Conservation (phyloP, 2,888 invertebrate species). For the Muscina levida region DNA sequence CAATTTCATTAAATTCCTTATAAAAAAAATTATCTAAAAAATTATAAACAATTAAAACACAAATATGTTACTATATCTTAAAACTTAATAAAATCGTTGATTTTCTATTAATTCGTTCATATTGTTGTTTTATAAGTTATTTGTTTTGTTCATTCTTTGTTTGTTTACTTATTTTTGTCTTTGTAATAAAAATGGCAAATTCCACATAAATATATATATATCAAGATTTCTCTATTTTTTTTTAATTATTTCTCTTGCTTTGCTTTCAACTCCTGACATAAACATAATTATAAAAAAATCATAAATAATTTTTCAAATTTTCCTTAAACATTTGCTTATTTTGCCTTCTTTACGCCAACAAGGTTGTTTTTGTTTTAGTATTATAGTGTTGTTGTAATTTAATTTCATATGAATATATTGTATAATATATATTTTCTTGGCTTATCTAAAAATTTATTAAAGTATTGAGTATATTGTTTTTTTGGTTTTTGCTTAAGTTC, state of each 20-base stretch:
- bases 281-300: neutral
- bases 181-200: constrained; percentile 36
- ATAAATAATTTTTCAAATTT: neutral
- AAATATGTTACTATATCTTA: constrained; percentile 36
- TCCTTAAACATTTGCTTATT: neutral
- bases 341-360: too few relatives aligned
- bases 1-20: constrained; percentile 14
- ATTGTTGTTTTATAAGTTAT: constrained; percentile 10
- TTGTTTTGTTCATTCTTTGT: neutral
- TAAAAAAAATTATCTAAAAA: constrained; percentile 57
- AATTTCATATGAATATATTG: neutral
- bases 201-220: constrained; percentile 24
- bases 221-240: constrained; percentile 7
- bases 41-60: constrained; percentile 22
- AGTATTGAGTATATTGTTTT: constrained; percentile 39
- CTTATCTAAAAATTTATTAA: constrained; percentile 34
- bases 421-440: constrained; percentile 9
- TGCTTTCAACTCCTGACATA: constrained; percentile 1
- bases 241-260: neutral
- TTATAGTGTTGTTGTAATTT: too few relatives aligned
- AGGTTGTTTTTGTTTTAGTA: too few relatives aligned
- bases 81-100: constrained; percentile 63
- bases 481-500: constrained; percentile 16
- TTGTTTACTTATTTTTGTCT: neutral
- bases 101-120: constrained; percentile 56